Percentiles rank a stretch among this genome's conserved stretches.
These are phyloP conservation scores for Notiomystis cincta DNA, from an alignment of 2,113 vertebrate species.

Conservation along the genomic window DNA sequence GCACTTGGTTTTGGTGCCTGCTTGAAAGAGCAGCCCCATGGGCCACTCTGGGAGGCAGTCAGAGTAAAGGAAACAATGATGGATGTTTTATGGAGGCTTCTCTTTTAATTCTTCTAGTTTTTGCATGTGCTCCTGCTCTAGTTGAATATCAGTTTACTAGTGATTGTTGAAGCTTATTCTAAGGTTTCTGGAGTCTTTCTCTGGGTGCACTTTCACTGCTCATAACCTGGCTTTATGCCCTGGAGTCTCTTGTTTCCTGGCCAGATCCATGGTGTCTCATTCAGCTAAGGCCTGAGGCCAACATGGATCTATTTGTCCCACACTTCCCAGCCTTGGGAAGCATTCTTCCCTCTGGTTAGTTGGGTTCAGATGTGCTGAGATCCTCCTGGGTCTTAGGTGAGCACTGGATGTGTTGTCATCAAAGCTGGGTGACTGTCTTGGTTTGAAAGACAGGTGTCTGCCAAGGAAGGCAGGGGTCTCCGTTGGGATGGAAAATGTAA, in stretches of 20 bases:
- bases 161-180: background rate
- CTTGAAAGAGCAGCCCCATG: background rate
- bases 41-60: fast-evolving
- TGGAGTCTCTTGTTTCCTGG: background rate
- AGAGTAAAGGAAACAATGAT: background rate
- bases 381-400: background rate
- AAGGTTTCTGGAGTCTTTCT: background rate
- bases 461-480: fast-evolving
- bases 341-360: background rate
- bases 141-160: background rate
- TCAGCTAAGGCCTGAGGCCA: background rate
- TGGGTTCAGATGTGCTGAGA: background rate
- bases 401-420: background rate
- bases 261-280: background rate
- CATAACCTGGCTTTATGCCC: background rate
- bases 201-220: background rate
- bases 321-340: background rate
- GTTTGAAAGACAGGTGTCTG: background rate
- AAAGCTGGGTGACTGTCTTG: background rate
- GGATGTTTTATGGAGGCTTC: background rate
- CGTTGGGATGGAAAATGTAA: background rate
- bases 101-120: background rate
- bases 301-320: background rate
- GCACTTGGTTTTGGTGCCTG: background rate
- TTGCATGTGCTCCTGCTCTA: background rate